Base-by-base conservation (phyloP, 2,113 vertebrate species). In the Oenanthe oenanthe region DNA sequence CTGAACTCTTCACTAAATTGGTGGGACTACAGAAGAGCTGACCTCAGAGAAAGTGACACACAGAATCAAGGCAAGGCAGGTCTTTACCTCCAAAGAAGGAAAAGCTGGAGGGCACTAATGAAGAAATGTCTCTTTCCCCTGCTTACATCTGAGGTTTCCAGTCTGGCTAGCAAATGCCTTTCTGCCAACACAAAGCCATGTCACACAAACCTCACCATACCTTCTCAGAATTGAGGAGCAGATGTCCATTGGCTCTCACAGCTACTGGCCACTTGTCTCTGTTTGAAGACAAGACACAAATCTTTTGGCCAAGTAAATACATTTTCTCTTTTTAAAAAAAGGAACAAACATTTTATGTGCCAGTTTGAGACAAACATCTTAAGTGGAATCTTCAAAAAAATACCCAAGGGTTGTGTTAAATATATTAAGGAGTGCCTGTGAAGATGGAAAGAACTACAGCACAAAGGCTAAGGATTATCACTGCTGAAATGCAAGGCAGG, bases 171-270 rank as follows among this genome's bases (percentile, higher is more conserved):
- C 12, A 79, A 63, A 42, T 18, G 32, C 29, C 40, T n/a, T 19
- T 78, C 3, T 66, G 50, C 42, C 31, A 43, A 18, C 24, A 90
- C 51, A 85, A 74, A 72, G 43, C 38, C 36, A 25, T 0, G 10
- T 29, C 56, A 34, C 42, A 31, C 4, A 10, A 74, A 73, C 36
- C n/a, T 58, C 19, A 4, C 25, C 1, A 5, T 97, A 99, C 99
- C 99, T 99, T 99, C 95, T 99, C 99, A 10, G 99, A 99, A 94
- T 99, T 99, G 63, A 99, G 98, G 20, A 99, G 98, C 63, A 99
- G 98, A 89, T 99, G 99, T 91, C 99, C 99, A n/a, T 99, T 99
- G 73, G 99, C 99, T 96, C 99, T 98, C 71, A 99, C 99, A 65
- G 99, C 98, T 85, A 97, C 95, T 47, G 99, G 99, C 99, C 99